Base-by-base conservation (phyloP, 2,888 invertebrate genomes). In the Hecatera dysodea region DNA sequence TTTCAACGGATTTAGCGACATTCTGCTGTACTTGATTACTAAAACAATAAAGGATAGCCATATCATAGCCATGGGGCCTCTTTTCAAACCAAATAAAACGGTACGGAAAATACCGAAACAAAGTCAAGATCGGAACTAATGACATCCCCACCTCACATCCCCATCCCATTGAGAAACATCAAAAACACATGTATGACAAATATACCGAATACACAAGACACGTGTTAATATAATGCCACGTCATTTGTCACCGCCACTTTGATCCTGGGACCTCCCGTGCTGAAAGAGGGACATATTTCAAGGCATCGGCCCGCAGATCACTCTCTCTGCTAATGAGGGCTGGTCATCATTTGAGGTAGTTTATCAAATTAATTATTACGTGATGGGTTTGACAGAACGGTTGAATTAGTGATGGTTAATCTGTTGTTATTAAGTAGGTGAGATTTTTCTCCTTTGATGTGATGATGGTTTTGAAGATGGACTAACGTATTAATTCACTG, bases 241-340 rank as follows among this genome's bases (percentile, higher is more conserved):
- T 85, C 71, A 78, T 85, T 90, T 89, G 87, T 82, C 87, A 87
- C 82, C 72, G 39, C 55, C 33, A 67, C 75, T 86, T 84, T 86
- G 81, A 81, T 67, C 75, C 71, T 67, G 64, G 64, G 82, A 86
- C 84, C 86, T 86, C 84, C 83, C 80, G 75, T 63, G 59, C 61
- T 59, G 71, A 50, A n/a, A 59, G 42, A 66, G 60, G 61, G 74
- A 75, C 77, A 75, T 80, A 68, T 75, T 84, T 82, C 50, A 46
- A 62, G 72, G n/a, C 75, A 82, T 78, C 65, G 42, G 68, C 80
- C 66, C 79, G 60, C 65, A 67, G 68, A 83, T 71, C 81, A 75
- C 53, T 71, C 59, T 29, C 24, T 29, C 59, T 72, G 80, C 50
- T 83, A 83, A 83, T 81, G 82, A 83, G 74, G 60, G 66, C 71